Conservation (phyloP, 2,113 vertebrate species). For the Hippocampus barbouri region DNA sequence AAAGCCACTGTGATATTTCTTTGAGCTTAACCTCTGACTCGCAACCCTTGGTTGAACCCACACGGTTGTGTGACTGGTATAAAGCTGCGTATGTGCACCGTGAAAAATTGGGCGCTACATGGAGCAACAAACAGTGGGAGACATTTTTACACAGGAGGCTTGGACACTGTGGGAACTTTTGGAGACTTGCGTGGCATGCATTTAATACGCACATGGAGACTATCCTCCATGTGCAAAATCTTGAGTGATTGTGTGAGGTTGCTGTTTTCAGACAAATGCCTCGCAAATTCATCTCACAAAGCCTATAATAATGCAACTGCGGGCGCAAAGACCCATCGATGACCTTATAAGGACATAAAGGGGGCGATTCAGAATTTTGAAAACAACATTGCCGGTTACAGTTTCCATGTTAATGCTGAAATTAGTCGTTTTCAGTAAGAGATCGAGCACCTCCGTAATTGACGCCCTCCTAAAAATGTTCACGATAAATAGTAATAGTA, state of each 20-base stretch:
- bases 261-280: background rate
- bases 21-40: conserved; percentile 52
- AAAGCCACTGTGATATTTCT: conserved; percentile 51
- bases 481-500: background rate
- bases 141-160: conserved; percentile 17
- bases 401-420: background rate
- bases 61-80: conserved; percentile 36
- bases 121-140: conserved; percentile 42
- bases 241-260: background rate
- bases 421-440: background rate
- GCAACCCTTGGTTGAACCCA: conserved; percentile 33
- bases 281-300: background rate
- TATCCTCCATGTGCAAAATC: background rate
- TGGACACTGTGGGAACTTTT: conserved; percentile 1
- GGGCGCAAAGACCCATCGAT: background rate
- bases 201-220: background rate
- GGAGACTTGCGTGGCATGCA: background rate
- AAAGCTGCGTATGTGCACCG: conserved; percentile 33
- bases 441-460: too few species aligned
- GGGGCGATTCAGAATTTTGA: background rate
- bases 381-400: background rate
- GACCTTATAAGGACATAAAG: background rate
- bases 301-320: background rate
- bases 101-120: conserved; percentile 3
- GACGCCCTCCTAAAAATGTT: too few species aligned